These are phyloP conservation scores for Lobophora halterata DNA, from an alignment of 2,888 invertebrate species.

Conservation along the genomic window DNA sequence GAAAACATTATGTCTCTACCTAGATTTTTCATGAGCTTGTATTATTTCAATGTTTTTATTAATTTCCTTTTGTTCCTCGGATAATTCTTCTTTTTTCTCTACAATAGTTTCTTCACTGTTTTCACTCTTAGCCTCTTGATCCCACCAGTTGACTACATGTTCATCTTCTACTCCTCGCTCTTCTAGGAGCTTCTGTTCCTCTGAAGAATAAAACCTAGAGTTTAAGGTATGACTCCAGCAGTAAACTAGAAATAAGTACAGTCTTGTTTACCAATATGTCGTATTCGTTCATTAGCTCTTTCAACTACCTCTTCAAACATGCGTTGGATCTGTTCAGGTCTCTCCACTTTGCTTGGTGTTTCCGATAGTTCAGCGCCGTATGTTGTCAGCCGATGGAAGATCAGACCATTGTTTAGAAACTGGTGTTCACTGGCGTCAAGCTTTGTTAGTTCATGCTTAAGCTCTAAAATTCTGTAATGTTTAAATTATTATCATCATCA, in stretches of 20 bases:
- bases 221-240: neutral
- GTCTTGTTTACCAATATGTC: slow-evolving; percentile 18
- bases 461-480: slow-evolving; percentile 57
- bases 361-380: slow-evolving; percentile 44
- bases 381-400: slow-evolving; percentile 44
- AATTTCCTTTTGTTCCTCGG: slow-evolving; percentile 43
- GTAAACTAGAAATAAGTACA: neutral
- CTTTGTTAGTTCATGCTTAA: slow-evolving; percentile 50
- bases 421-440: slow-evolving; percentile 47
- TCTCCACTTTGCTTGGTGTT: slow-evolving; percentile 35
- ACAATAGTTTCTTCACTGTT: slow-evolving; percentile 5
- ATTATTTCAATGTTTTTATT: slow-evolving; percentile 45
- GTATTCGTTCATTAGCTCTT: slow-evolving; percentile 37
- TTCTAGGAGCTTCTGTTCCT: slow-evolving; percentile 11
- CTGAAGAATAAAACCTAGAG: slow-evolving; percentile 3
- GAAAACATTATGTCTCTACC: slow-evolving; percentile 35
- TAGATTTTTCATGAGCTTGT: slow-evolving; percentile 57
- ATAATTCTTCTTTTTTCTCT: slow-evolving; percentile 35
- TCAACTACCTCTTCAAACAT: slow-evolving; percentile 37
- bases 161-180: slow-evolving; percentile 11
- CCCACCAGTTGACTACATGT: slow-evolving; percentile 41
- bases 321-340: slow-evolving; percentile 37
- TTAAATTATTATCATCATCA: too few species aligned
- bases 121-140: slow-evolving; percentile 27
- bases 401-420: slow-evolving; percentile 47